Evolutionary conservation across 1,140 invertebrate genomes (phyloP), one percentile per base, ranked within the genome.

Genomic region (Aphaenogaster rudis): DNA sequence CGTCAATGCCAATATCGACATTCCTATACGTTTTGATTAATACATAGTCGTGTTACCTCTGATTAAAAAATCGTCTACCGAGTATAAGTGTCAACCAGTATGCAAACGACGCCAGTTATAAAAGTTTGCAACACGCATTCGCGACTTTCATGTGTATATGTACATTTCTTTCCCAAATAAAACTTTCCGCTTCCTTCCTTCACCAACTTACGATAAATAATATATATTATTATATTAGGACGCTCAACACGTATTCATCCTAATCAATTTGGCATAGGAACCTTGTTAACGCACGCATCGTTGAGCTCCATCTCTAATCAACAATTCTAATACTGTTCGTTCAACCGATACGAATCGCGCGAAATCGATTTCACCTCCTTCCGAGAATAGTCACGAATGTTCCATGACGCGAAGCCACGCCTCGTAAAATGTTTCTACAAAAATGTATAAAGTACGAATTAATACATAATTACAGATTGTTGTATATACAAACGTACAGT

Each of bases 401-500:
- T 87, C 78, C 86, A 85, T 86, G 88, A 90, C 89, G 88, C 80
- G 89, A 91, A 91, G 91, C 45, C 86, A 88, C 86, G 88, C 71
- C 72, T 54, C 57, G 79, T 88, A 90, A 91, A 92, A 92, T 84
- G 63, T 80, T 88, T 92, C 86, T 92, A 92, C 84, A 91, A 91
- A 92, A 92, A 71, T 54, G 78, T 89, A 81, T 88, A 92, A 91
- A 88, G 86, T 87, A 89, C 77, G 84, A 88, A 91, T 91, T 86
- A 89, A 92, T 91, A 91, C 57, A 90, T 91, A 93, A 93, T 92
- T 93, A 93, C 89, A 93, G 85, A 90, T 91, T 88, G 74, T 91
- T 93, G 9, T 84, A 93, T 92, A 88, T 93, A 93, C 92, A 93
- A 92, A 93, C 91, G 66, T 92, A 94, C 94, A 94, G 94, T 94